Percentiles rank a stretch among this genome's conserved stretches.
Conservation (phyloP, 2,113 vertebrate species). For the Psilopsiagon aurifrons region DNA sequence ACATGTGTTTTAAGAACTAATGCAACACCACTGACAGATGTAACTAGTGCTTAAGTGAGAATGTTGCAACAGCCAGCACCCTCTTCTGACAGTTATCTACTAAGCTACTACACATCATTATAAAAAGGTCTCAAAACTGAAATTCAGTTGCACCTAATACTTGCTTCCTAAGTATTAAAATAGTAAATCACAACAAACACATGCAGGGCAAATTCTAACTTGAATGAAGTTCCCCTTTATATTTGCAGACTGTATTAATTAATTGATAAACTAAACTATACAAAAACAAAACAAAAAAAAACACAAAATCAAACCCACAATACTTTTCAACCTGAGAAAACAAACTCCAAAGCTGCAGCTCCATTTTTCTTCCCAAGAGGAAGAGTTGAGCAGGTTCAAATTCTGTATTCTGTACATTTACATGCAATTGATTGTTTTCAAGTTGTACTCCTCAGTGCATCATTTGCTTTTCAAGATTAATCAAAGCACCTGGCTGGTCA, state of each 20-base stretch:
- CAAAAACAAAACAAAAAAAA: background rate
- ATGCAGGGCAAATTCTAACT: background rate
- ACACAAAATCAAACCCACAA: background rate
- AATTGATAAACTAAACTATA: background rate
- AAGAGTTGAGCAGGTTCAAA: background rate
- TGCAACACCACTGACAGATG: background rate
- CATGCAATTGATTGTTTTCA: background rate
- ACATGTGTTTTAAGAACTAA: background rate
- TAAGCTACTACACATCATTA: background rate
- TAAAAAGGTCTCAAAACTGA: background rate
- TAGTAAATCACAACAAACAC: background rate
- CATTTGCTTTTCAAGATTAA: background rate
- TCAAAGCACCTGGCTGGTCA: background rate
- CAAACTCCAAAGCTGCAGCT: background rate
- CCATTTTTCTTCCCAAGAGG: background rate
- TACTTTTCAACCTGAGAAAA: background rate
- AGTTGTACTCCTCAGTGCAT: background rate
- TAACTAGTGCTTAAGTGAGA: background rate
- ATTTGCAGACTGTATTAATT: background rate
- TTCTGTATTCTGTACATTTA: background rate
- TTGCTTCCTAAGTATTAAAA: background rate
- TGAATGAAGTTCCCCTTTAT: background rate
- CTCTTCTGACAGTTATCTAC: background rate
- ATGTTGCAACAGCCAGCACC: background rate
- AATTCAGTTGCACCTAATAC: background rate